A percentile compares a stretch with the other conserved stretches of the same genome.
Evolutionary conservation across 2,113 vertebrate genomes (phyloP).

Genomic region (Dipodomys spectabilis): DNA sequence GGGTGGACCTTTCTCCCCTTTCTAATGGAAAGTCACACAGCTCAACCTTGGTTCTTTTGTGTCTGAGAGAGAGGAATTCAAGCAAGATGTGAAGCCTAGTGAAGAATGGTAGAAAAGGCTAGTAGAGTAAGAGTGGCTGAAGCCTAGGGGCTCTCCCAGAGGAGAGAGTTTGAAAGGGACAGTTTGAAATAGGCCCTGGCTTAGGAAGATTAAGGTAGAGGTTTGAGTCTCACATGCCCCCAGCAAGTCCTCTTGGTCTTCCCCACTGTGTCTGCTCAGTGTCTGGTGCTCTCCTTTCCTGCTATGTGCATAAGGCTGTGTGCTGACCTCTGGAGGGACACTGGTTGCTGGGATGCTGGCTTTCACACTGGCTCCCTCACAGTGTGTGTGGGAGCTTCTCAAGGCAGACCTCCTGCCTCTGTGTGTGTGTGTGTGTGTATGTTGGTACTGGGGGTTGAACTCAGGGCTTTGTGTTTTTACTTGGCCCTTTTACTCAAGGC

Average conservation of each 20-base stretch:
- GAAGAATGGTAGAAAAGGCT: too few relatives aligned
- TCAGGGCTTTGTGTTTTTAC: too few relatives aligned
- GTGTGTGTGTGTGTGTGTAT: too few relatives aligned
- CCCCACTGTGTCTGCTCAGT: accelerated
- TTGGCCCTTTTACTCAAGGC: too few relatives aligned
- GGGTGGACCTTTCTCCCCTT: not conserved
- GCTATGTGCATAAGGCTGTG: too few relatives aligned
- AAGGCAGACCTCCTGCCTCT: not conserved
- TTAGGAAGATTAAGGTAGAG: not conserved
- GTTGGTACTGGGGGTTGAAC: too few relatives aligned
- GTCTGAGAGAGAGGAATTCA: too few relatives aligned
- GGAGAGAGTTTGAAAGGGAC: not conserved
- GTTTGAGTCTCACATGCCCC: not conserved
- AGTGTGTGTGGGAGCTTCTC: not conserved
- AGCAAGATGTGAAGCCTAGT: too few relatives aligned
- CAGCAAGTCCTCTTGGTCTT: not conserved
- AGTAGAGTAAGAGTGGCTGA: too few relatives aligned
- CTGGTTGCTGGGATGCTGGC: not conserved
- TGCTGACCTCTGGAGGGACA: too few relatives aligned
- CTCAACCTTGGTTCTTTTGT: too few relatives aligned
- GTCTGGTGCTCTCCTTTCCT: not conserved
- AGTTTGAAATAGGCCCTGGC: not conserved
- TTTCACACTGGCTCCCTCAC: not conserved
- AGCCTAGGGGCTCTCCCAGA: too few relatives aligned
- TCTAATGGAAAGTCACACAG: not conserved